These are phyloP conservation scores for Smithornis capensis DNA, from an alignment of 2,113 vertebrate species.

Conservation along the genomic window DNA sequence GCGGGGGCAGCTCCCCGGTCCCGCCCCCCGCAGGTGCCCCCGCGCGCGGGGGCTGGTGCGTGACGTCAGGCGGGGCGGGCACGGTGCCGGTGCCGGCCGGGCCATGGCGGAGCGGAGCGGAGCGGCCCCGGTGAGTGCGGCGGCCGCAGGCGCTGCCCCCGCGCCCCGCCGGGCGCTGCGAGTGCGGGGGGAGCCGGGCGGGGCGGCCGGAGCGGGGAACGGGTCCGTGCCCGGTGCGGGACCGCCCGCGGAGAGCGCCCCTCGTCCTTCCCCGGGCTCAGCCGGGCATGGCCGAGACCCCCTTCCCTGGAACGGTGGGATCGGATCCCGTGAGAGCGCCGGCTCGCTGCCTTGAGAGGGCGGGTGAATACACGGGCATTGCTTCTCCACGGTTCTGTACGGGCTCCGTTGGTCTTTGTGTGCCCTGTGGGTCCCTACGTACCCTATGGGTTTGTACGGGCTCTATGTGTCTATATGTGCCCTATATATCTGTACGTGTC, in stretches of 20 bases:
- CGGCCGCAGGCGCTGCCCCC: too few relatives aligned
- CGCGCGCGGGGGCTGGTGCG: neutral
- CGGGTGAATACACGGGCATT: accelerated
- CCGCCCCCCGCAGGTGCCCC: neutral
- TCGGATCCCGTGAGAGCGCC: neutral
- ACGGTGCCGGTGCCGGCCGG: neutral
- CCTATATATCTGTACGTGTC: too few relatives aligned
- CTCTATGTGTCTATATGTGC: neutral
- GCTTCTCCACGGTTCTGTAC: neutral
- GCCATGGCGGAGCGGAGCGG: neutral
- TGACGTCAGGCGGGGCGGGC: neutral
- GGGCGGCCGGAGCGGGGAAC: neutral
- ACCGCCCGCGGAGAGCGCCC: neutral
- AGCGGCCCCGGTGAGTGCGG: neutral
- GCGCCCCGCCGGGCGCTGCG: too few relatives aligned
- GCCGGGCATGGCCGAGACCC: neutral
- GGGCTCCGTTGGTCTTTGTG: neutral
- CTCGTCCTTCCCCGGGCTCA: neutral
- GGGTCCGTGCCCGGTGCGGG: neutral
- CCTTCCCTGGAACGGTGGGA: neutral
- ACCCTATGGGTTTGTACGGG: neutral
- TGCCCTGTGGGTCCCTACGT: neutral
- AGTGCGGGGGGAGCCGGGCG: neutral
- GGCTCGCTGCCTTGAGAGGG: neutral
- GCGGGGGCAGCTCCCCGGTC: neutral